Evolutionary conservation across 2,888 invertebrate genomes (phyloP).

Genomic region (Morpho achilles): DNA sequence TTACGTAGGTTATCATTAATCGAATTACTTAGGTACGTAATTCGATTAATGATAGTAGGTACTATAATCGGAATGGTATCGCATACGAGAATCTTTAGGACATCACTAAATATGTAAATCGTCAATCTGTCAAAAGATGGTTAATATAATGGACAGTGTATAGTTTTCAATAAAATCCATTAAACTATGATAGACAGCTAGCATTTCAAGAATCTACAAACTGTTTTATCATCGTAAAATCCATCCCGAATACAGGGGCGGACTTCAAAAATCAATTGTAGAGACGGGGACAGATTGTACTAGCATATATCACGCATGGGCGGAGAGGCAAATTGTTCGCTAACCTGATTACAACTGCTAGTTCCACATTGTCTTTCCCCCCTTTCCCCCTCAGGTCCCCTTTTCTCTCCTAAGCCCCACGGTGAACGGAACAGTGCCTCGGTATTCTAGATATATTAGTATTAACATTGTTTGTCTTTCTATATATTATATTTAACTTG

Average conservation of each 20-base stretch:
- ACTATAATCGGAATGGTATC: too few species aligned
- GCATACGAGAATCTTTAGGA: too few species aligned
- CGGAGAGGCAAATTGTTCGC: slow-evolving; percentile 87
- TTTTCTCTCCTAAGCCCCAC: slow-evolving; percentile 25
- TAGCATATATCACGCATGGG: slow-evolving; percentile 82
- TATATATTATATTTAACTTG: too few species aligned
- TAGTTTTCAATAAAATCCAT: too few species aligned
- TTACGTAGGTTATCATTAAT: too few species aligned
- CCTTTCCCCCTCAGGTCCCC: slow-evolving; percentile 16
- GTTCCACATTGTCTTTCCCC: slow-evolving; percentile 70
- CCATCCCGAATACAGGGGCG: slow-evolving; percentile 27
- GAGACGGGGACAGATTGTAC: slow-evolving; percentile 52
- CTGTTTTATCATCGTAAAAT: slow-evolving; percentile 13
- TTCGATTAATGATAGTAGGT: too few species aligned
- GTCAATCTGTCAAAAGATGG: too few species aligned
- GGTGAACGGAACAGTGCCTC: slow-evolving; percentile 1
- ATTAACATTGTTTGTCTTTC: too few species aligned
- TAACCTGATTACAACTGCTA: slow-evolving; percentile 86
- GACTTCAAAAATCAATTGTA: slow-evolving; percentile 40
- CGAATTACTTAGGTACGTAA: too few species aligned
- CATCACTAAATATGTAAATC: too few species aligned
- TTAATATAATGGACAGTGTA: too few species aligned
- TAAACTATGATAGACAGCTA: background rate
- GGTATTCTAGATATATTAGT: slow-evolving; percentile 28
- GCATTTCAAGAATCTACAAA: background rate